Conservation (phyloP, 2,113 vertebrate genomes). For the Cochlearius cochlearius region DNA sequence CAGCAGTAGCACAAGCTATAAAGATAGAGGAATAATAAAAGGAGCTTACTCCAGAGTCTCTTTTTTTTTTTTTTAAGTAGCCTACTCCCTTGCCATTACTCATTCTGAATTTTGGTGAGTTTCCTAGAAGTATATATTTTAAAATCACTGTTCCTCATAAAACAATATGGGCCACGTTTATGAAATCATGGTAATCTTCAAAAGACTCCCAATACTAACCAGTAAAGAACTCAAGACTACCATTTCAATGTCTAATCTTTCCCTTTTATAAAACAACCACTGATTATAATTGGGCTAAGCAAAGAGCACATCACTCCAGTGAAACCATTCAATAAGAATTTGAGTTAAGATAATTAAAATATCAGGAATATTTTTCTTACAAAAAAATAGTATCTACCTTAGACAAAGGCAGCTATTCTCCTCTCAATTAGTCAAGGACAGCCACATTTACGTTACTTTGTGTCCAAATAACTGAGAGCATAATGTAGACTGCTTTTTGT, state of each 20-base stretch:
- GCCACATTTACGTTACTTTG: background rate
- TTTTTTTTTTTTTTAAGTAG: background rate
- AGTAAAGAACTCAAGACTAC: background rate
- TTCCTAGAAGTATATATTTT: background rate
- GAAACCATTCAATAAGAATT: background rate
- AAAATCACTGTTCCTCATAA: background rate
- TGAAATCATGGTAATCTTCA: background rate
- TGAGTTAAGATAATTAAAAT: background rate
- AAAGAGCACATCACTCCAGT: background rate
- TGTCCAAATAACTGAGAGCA: background rate
- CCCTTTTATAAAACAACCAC: background rate
- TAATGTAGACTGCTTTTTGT: background rate
- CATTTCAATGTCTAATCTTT: background rate
- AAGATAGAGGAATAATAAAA: background rate
- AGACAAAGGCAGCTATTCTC: background rate
- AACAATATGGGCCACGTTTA: accelerated
- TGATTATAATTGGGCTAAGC: background rate
- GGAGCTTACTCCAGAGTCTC: background rate
- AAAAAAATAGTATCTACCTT: background rate
- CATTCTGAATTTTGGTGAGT: background rate
- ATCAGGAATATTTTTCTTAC: background rate
- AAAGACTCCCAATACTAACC: background rate
- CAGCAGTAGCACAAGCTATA: background rate
- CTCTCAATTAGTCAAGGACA: background rate
- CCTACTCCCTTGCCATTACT: background rate